These are phyloP conservation scores for Vulpes vulpes DNA, from an alignment of 2,113 vertebrate species.

Conservation along the genomic window DNA sequence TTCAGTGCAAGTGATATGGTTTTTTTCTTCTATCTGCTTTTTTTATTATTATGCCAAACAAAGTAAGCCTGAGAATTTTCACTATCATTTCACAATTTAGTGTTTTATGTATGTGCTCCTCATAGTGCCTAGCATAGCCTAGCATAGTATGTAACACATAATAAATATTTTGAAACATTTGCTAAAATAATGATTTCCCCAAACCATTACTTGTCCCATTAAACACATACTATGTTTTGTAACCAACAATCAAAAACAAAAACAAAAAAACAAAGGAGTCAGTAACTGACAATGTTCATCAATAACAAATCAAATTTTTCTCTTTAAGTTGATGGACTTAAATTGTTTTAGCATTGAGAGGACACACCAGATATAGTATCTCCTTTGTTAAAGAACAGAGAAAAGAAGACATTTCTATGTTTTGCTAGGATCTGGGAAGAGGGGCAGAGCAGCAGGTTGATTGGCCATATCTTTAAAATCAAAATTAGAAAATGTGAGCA, in stretches of 20 bases:
- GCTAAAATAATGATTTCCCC: neutral
- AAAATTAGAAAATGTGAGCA: constrained; percentile 12
- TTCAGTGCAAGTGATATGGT: neutral
- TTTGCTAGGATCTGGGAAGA: neutral
- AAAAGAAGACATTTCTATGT: neutral
- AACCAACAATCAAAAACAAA: neutral
- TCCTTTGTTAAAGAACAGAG: neutral
- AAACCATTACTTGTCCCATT: neutral
- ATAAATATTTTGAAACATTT: constrained; percentile 38
- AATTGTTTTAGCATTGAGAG: neutral
- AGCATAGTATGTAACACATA: neutral
- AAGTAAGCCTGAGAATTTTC: neutral
- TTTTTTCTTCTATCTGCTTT: neutral
- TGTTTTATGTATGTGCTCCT: neutral
- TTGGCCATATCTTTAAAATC: neutral
- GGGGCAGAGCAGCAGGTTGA: neutral
- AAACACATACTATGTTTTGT: neutral
- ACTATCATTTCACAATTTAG: constrained; percentile 16
- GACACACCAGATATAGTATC: neutral
- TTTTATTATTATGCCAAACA: neutral
- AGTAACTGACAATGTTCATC: neutral
- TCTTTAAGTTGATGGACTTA: neutral
- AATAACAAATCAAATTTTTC: neutral
- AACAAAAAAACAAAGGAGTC: neutral
- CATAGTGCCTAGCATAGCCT: neutral